Evolutionary conservation across 2,113 vertebrate genomes (phyloP), one percentile per base, ranked within the genome.

Genomic region (Circaetus gallicus): DNA sequence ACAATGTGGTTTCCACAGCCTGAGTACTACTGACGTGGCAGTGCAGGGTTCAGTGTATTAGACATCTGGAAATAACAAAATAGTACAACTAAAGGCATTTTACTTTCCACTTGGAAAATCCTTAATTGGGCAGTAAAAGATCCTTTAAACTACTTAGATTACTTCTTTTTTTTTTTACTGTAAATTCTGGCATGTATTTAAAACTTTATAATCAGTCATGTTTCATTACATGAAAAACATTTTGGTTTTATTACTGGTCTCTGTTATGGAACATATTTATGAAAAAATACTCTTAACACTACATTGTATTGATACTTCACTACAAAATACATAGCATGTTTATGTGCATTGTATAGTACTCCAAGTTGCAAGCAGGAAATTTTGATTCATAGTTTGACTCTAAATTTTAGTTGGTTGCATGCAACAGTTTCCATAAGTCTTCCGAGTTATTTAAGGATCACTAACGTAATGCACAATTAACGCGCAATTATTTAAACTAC

Each of bases 41-140:
- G 40, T 79, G 81, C 66, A 87, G 77, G 83, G 53, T 82, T 94
- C 80, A 95, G 82, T 83, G 80, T 49, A 59, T 95, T 90, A 76
- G 82, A 82, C 94, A 97, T 95, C 89, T 97, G 97, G 93, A 91
- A 95, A 90, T 70, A 91, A 96, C 83, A 80, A 83, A 94, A 61
- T 62, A 92, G 69, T 94, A 89, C 70, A 86, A 66, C 61, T 52
- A 65, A 53, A 96, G 83, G 56, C 78, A 69, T 87, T 96, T 96
- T 78, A 70, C 89, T 95, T 96, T 95, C 96, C 81, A 85, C 53
- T 70, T 94, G 86, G 81, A 88, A 88, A 86, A 83, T 43, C 53
- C 86, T 94, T 80, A 91, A 93, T 53, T 82, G 89, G 94, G 45
- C 42, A 47, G 31, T 77, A 79, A 82, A 90, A 80, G 49, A 87